Conservation (phyloP, 2,797 vertebrate species). For the Anableps anableps region DNA sequence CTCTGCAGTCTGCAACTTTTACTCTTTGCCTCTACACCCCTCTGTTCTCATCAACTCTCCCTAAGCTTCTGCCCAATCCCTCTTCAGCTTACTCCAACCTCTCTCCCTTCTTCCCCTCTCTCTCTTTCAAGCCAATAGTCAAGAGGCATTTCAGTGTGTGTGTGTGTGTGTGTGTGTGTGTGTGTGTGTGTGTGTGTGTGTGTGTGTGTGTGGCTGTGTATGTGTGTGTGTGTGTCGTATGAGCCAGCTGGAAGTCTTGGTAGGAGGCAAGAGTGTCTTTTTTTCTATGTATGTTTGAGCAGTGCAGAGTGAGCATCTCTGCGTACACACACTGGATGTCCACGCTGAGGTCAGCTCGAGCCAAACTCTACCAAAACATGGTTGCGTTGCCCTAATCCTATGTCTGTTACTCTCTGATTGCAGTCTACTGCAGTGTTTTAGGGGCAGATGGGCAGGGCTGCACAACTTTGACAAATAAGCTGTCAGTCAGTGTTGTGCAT, state of each 20-base stretch:
- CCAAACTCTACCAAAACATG: conserved; percentile 54
- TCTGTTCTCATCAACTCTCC: conserved; percentile 50
- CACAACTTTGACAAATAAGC: conserved; percentile 1
- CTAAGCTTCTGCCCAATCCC: conserved; percentile 63
- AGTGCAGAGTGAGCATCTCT: conserved; percentile 53
- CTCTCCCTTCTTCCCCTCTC: conserved; percentile 39
- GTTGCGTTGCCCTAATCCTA: conserved; percentile 63
- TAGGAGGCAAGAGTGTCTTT: conserved; percentile 39
- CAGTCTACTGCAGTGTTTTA: conserved; percentile 46
- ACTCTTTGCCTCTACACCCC: conserved; percentile 50
- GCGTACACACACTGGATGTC: conserved; percentile 29
- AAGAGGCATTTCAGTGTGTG: conserved; percentile 38
- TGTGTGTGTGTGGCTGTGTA: conserved; percentile 39
- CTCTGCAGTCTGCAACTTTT: conserved; percentile 61
- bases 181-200: conserved; percentile 30
- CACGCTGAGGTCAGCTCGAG: conserved; percentile 44
- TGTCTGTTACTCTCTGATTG: conserved; percentile 52
- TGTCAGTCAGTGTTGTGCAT: conserved; percentile 16
- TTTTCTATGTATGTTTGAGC: conserved; percentile 24
- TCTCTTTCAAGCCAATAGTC: conserved; percentile 57
- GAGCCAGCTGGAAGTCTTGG: conserved; percentile 70
- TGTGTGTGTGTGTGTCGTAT: conserved; percentile 32
- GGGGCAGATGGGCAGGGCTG: background rate
- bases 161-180: conserved; percentile 30
- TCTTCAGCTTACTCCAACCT: conserved; percentile 45